A percentile compares a stretch with the other conserved stretches of the same genome.
These are phyloP conservation scores for Oncorhynchus kisutch DNA, from an alignment of 2,113 vertebrate genomes.

Conservation along the genomic window DNA sequence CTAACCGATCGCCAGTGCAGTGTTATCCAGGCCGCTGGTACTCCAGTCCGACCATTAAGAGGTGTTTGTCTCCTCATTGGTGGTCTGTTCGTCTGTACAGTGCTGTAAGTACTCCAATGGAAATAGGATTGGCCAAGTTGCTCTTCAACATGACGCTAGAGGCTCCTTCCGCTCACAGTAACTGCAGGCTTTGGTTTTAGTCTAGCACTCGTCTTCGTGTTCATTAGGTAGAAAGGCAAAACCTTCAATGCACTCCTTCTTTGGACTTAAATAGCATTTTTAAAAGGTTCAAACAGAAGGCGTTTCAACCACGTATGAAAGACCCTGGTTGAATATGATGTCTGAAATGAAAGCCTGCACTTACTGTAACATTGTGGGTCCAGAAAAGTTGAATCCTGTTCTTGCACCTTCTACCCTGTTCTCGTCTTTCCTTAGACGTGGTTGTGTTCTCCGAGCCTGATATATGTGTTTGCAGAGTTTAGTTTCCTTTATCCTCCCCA, in stretches of 20 bases:
- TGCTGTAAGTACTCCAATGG: background rate
- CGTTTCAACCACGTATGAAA: background rate
- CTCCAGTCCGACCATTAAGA: conserved; percentile 31
- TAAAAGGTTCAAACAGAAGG: too few relatives aligned
- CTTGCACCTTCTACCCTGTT: conserved; percentile 13
- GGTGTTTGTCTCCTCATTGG: conserved; percentile 2
- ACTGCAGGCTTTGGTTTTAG: conserved; percentile 7
- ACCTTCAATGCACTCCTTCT: too few relatives aligned
- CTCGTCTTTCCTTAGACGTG: conserved; percentile 6
- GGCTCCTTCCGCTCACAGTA: conserved; percentile 1
- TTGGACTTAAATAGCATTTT: too few relatives aligned
- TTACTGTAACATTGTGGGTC: conserved; percentile 56
- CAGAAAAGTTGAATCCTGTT: background rate
- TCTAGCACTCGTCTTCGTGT: background rate
- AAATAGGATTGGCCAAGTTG: background rate
- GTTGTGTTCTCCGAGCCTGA: background rate
- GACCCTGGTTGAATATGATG: background rate
- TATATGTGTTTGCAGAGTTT: conserved; percentile 51
- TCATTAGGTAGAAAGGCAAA: background rate
- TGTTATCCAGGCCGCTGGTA: background rate
- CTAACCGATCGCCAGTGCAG: conserved; percentile 50
- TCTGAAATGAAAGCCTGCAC: conserved; percentile 22
- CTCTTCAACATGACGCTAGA: background rate
- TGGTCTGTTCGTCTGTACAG: conserved; percentile 4
- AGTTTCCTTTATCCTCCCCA: conserved; percentile 52